Conservation (phyloP, 2,797 vertebrate species). For the Pipistrellus pipistrellus region DNA sequence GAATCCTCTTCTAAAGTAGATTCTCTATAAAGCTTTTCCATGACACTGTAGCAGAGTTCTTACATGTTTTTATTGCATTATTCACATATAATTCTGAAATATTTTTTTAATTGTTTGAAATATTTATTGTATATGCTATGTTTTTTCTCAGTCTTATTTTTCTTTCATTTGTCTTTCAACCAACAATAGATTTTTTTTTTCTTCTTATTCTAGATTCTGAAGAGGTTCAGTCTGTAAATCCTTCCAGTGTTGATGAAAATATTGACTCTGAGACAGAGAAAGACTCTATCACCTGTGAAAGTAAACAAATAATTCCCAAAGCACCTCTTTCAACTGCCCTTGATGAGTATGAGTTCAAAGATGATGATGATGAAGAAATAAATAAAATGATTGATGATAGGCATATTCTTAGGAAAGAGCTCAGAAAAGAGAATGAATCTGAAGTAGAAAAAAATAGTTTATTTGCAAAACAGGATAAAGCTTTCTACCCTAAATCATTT, state of each 20-base stretch:
- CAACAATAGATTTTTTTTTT: slow-evolving; percentile 74
- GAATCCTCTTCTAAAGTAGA: neutral
- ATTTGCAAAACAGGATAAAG: slow-evolving; percentile 93
- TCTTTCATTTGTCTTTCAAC: slow-evolving; percentile 54
- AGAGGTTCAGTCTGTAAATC: slow-evolving; percentile 96
- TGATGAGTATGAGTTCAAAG: slow-evolving; percentile 99
- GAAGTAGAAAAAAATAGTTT: slow-evolving; percentile 93
- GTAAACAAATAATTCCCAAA: slow-evolving; percentile 91
- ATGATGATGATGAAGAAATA: slow-evolving; percentile 94
- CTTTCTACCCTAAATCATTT: slow-evolving; percentile 90
- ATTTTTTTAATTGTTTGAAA: slow-evolving; percentile 53
- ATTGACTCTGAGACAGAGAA: slow-evolving; percentile 97
- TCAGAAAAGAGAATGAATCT: slow-evolving; percentile 93
- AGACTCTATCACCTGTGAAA: slow-evolving; percentile 91
- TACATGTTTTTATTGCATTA: neutral
- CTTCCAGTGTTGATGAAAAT: slow-evolving; percentile 96
- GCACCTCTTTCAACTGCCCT: slow-evolving; percentile 93
- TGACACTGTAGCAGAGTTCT: neutral
- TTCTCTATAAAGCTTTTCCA: slow-evolving; percentile 34
- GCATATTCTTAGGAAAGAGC: slow-evolving; percentile 95
- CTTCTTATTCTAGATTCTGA: slow-evolving; percentile 94
- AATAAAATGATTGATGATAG: slow-evolving; percentile 96
- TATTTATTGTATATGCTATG: slow-evolving; percentile 18
- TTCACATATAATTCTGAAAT: slow-evolving; percentile 33
- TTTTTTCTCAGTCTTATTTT: slow-evolving; percentile 52